Base-by-base conservation (phyloP, 2,888 invertebrate species). In the Polydesmus complanatus region DNA sequence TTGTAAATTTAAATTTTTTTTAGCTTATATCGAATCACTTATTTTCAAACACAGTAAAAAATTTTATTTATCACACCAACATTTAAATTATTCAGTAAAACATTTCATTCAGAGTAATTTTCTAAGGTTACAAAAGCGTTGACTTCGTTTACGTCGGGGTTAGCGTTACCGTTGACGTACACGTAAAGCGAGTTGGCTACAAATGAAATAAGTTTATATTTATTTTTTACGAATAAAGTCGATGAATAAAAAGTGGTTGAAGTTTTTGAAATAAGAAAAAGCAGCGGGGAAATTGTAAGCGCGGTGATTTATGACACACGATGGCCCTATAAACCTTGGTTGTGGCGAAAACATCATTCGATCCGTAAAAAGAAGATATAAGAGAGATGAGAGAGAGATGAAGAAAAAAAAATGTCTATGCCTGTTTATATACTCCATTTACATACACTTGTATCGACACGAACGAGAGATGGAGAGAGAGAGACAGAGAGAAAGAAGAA, bases 321-420 rank as follows among this genome's bases (percentile, higher is more conserved):
- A 49, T 60, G 60, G 60, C 60, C 27, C 60, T 60, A 60, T 60
- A 60, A 60, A 60, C 22, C 60, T 52, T 60, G 60, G 54, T 60
- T 60, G 60, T 51, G 60, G 60, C 54, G 54, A 19, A 60, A 60
- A 60, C 37, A 37, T 14, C 14, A 14, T 37, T 37, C 5, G 8
- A 14, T 8, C 37, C 37, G 37, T 37, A 37, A 8, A 37, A 37
- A 37, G 37, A 37, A 37, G 37, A 37, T 8, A 8, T 37, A 5
- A 37, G 5, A 37, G 37, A 8, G 37, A 14, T 8, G 37, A 37
- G 14, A 37, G 37, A 37, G 37, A 37, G 37, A 37, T 37, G 14
- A n/a, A n/a, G n/a, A n/a, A n/a, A n/a, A 37, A 8, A 14, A 8
- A 37, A 37, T 14, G 5, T 37, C 5, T 37, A 37, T 37, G 37